Percentiles rank a stretch among this genome's conserved stretches.
Evolutionary conservation across 2,797 vertebrate genomes (phyloP).

Genomic region (Glossophaga mutica): DNA sequence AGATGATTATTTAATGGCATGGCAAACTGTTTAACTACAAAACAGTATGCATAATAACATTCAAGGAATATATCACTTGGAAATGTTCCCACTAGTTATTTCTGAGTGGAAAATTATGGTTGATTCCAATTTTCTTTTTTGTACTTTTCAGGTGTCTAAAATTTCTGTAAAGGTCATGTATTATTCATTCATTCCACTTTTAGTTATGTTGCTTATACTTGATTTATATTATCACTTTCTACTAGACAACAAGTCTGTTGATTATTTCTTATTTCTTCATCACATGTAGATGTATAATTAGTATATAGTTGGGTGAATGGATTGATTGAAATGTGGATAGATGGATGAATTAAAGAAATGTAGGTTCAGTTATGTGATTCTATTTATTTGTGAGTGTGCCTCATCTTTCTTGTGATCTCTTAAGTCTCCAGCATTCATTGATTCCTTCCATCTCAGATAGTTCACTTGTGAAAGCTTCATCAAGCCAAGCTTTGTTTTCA

Average conservation of each 20-base stretch:
- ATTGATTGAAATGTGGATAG: not conserved
- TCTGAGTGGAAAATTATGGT: not conserved
- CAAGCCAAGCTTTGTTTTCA: slow-evolving; percentile 88
- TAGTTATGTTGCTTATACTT: not conserved
- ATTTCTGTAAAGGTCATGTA: not conserved
- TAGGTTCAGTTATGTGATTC: not conserved
- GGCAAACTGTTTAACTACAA: not conserved
- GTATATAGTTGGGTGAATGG: not conserved
- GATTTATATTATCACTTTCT: not conserved
- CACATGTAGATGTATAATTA: not conserved
- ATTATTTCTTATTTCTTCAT: not conserved
- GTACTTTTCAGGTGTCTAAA: not conserved
- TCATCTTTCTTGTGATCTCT: slow-evolving; percentile 92
- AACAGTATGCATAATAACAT: not conserved
- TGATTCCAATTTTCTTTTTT: not conserved
- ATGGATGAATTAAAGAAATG: not conserved
- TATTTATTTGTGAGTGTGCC: slow-evolving; percentile 81
- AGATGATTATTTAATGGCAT: not conserved
- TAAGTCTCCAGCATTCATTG: slow-evolving; percentile 92
- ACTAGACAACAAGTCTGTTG: not conserved
- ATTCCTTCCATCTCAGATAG: slow-evolving; percentile 90
- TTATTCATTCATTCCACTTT: not conserved
- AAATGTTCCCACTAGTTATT: not conserved
- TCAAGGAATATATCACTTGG: not conserved
- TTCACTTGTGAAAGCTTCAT: slow-evolving; percentile 88